Percentiles rank a stretch among this genome's conserved stretches.
phyloP scores from a whole-genome alignment of 2,113 vertebrate species.

The Crotophaga sulcirostris region DNA sequence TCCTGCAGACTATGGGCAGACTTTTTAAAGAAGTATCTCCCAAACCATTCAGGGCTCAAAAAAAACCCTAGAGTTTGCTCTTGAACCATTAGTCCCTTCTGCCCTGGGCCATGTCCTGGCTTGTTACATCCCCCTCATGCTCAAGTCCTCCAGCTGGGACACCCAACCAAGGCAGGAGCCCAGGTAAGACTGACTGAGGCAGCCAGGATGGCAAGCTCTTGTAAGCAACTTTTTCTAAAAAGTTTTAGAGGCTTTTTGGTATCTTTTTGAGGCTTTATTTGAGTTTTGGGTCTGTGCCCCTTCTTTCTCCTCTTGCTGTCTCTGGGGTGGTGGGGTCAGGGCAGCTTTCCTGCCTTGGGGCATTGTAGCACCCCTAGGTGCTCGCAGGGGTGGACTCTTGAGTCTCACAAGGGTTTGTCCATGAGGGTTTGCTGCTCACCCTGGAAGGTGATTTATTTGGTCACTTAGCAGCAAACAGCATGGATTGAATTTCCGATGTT shows the following conservation, averaged over 20 bases:
- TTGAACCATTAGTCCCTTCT: background rate
- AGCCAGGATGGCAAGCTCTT: background rate
- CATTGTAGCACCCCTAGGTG: background rate
- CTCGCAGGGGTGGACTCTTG: accelerated
- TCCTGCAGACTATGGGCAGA: background rate
- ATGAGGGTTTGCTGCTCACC: background rate
- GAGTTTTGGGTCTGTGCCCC: background rate
- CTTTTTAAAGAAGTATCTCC: background rate
- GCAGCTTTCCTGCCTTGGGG: background rate
- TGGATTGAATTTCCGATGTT: constrained; percentile 19
- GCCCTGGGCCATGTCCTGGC: background rate
- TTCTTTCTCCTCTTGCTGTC: background rate
- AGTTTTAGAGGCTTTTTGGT: accelerated
- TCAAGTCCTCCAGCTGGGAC: background rate
- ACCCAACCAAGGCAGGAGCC: background rate
- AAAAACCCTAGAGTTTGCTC: background rate
- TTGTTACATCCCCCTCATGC: background rate
- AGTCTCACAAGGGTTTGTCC: background rate
- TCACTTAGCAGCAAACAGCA: constrained; percentile 8
- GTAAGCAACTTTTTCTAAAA: background rate
- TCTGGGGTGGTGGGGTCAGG: accelerated
- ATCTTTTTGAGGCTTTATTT: background rate
- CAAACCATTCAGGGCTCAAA: background rate
- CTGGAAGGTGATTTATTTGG: background rate
- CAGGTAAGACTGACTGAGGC: background rate